phyloP scores from a whole-genome alignment of 2,797 vertebrate genomes.

The Pristis pectinata region DNA sequence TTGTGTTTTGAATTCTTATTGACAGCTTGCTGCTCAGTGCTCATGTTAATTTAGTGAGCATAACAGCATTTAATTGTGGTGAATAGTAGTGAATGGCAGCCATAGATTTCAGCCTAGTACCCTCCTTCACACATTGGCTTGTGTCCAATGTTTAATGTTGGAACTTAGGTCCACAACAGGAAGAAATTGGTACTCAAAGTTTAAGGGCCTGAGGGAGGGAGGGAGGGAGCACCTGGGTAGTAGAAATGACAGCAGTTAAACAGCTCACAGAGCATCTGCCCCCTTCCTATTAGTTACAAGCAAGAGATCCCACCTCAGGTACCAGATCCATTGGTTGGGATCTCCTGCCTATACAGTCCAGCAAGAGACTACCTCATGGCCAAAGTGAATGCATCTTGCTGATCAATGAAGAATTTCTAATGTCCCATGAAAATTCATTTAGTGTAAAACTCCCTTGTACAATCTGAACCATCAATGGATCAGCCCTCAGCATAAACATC shows the following conservation, averaged over 20 bases:
- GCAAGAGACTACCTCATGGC: constrained; percentile 19
- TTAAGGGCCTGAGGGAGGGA: not conserved
- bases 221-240: not conserved
- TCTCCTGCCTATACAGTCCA: not conserved
- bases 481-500: not conserved
- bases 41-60: not conserved
- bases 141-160: not conserved
- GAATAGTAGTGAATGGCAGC: not conserved
- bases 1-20: not conserved
- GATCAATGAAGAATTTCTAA: constrained; percentile 34
- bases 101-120: not conserved
- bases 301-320: not conserved
- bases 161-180: not conserved
- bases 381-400: constrained; percentile 13
- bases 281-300: constrained; percentile 24
- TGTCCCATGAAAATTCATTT: constrained; percentile 32
- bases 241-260: constrained; percentile 28
- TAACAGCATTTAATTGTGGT: not conserved
- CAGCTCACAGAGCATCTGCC: constrained; percentile 14
- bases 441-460: constrained; percentile 21
- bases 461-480: constrained; percentile 3
- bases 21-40: not conserved
- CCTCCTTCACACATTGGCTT: not conserved
- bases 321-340: not conserved
- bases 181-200: not conserved